phyloP scores from a whole-genome alignment of 1,140 invertebrate species.

The Tachypleus tridentatus region DNA sequence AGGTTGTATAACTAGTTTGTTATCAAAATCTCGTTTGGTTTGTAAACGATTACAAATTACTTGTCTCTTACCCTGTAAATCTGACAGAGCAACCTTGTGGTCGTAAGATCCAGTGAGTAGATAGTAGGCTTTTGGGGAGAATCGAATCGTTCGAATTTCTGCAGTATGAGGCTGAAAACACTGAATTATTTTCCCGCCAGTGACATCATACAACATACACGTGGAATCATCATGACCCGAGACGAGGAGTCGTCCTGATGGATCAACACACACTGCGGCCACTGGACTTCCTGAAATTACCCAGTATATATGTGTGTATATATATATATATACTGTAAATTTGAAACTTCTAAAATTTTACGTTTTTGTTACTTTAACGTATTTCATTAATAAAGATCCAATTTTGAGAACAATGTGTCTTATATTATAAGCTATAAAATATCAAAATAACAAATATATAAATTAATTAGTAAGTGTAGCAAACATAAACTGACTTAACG shows the following conservation, averaged over 20 bases:
- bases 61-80: constrained; percentile 66
- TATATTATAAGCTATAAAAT: no score
- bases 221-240: constrained; percentile 94
- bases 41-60: not conserved
- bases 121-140: constrained; percentile 95
- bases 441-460: no score
- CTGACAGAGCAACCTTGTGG: constrained; percentile 85
- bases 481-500: no score
- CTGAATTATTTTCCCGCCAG: constrained; percentile 81
- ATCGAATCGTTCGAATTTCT: constrained; percentile 87
- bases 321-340: not conserved
- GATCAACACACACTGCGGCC: constrained; percentile 88
- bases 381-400: no score
- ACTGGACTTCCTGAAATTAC: constrained; percentile 65
- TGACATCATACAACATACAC: constrained; percentile 87
- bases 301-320: no score
- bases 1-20: no score
- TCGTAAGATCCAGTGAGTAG: constrained; percentile 93
- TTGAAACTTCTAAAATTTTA: no score
- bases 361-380: no score
- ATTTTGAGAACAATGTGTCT: no score
- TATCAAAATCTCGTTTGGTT: no score
- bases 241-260: constrained; percentile 81
- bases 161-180: constrained; percentile 86
- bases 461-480: no score